Percentiles rank a stretch among this genome's conserved stretches.
Conservation (phyloP, 37 sponge, comb jelly and placozoan species). For the Mnemiopsis leidyi region DNA sequence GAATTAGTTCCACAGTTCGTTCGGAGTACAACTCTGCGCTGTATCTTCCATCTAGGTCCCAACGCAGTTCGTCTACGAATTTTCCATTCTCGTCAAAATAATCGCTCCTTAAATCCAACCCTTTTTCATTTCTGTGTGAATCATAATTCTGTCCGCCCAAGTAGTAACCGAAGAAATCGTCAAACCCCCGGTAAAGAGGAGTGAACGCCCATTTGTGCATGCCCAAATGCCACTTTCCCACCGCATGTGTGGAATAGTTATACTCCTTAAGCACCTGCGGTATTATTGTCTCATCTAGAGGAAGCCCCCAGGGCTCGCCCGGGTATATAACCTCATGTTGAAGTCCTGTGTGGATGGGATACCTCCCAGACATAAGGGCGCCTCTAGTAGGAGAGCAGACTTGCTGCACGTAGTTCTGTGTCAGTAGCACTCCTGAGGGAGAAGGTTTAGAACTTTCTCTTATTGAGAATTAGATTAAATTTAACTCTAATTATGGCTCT, state of each 20-base stretch:
- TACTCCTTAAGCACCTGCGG: constrained; percentile 51
- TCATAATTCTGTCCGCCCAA: constrained; percentile 26
- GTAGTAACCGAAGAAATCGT: constrained; percentile 57
- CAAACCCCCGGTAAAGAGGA: constrained; percentile 21
- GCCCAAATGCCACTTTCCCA: constrained; percentile 57
- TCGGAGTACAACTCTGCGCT: constrained; percentile 29
- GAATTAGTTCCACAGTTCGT: not conserved
- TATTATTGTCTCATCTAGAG: constrained; percentile 58
- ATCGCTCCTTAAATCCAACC: not conserved
- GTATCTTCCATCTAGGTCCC: not conserved
- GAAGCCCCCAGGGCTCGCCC: constrained; percentile 42
- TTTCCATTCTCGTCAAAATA: not conserved
- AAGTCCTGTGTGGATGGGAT: constrained; percentile 47
- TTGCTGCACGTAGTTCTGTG: constrained; percentile 62
- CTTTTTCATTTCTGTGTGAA: not conserved
- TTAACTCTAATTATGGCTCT: not conserved
- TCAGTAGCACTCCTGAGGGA: constrained; percentile 12
- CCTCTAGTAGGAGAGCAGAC: constrained; percentile 57
- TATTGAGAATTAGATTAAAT: not conserved
- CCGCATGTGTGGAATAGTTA: no score
- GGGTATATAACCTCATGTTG: constrained; percentile 8
- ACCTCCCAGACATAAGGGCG: constrained; percentile 60
- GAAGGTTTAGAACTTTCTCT: not conserved
- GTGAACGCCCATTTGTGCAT: constrained; percentile 56
- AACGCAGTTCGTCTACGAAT: not conserved